phyloP scores from a whole-genome alignment of 2,797 vertebrate genomes.

The Clarias fuscus region DNA sequence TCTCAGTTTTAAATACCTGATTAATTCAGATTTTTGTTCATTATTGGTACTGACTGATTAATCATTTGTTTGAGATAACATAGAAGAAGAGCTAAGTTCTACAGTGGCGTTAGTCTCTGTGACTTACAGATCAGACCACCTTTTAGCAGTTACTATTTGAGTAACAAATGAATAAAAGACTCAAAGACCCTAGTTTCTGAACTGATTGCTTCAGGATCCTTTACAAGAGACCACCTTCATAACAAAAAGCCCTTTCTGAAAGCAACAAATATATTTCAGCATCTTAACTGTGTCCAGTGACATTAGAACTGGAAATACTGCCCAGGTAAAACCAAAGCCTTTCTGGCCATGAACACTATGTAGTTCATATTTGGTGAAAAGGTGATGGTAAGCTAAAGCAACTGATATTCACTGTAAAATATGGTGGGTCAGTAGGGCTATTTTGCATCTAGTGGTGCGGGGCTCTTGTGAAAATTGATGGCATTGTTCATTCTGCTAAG shows the following conservation, averaged over 20 bases:
- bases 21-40: not conserved
- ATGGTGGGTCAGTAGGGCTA: not conserved
- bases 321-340: not conserved
- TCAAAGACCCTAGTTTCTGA: not conserved
- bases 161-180: not conserved
- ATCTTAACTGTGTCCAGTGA: not conserved
- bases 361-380: not conserved
- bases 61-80: not conserved
- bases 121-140: not conserved
- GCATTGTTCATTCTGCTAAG: slow-evolving; percentile 24
- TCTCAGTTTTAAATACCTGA: not conserved
- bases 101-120: not conserved
- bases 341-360: not conserved
- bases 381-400: not conserved
- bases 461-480: slow-evolving; percentile 7
- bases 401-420: not conserved
- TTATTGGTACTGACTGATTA: not conserved
- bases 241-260: not conserved
- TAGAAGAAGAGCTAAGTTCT: not conserved
- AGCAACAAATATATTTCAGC: not conserved
- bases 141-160: not conserved
- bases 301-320: not conserved
- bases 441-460: not conserved
- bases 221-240: not conserved
- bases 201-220: not conserved